phyloP scores from a whole-genome alignment of 1,140 invertebrate genomes.

The Ips typographus region DNA sequence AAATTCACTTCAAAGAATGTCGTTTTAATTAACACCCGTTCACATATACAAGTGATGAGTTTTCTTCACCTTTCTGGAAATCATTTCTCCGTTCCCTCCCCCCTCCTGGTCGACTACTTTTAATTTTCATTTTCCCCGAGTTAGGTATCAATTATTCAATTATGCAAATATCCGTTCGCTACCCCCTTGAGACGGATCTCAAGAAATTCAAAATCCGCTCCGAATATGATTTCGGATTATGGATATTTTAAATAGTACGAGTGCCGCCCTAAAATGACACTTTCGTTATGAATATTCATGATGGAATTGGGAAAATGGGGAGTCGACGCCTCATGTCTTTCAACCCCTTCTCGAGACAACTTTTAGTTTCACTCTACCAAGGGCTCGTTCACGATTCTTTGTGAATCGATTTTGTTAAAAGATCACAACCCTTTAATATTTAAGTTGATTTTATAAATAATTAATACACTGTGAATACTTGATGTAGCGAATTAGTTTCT shows the following conservation, averaged over 20 bases:
- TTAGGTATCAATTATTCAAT: conserved; percentile 39
- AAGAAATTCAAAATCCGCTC: conserved; percentile 36
- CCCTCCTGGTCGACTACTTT: conserved; percentile 14
- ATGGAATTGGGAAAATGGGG: conserved; percentile 17
- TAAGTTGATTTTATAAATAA: no score
- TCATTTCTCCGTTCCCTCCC: no score
- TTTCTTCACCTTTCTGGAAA: no score
- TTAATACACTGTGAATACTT: no score
- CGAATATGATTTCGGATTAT: conserved; percentile 38
- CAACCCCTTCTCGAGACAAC: conserved; percentile 19
- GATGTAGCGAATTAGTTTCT: no score
- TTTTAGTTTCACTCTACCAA: background rate
- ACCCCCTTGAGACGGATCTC: conserved; percentile 28
- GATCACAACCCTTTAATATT: no score
- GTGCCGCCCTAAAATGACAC: conserved; percentile 36
- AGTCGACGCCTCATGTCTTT: conserved; percentile 14
- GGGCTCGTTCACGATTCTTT: no score
- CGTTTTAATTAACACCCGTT: background rate
- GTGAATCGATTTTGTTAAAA: no score
- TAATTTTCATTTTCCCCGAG: conserved; percentile 33
- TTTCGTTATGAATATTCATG: conserved; percentile 36
- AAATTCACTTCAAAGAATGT: conserved; percentile 26
- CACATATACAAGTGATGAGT: no score
- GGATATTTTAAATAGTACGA: conserved; percentile 39
- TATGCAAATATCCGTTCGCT: conserved; percentile 30